These are phyloP conservation scores for Opisthograptis luteolata DNA, from an alignment of 2,888 invertebrate genomes.

Conservation along the genomic window DNA sequence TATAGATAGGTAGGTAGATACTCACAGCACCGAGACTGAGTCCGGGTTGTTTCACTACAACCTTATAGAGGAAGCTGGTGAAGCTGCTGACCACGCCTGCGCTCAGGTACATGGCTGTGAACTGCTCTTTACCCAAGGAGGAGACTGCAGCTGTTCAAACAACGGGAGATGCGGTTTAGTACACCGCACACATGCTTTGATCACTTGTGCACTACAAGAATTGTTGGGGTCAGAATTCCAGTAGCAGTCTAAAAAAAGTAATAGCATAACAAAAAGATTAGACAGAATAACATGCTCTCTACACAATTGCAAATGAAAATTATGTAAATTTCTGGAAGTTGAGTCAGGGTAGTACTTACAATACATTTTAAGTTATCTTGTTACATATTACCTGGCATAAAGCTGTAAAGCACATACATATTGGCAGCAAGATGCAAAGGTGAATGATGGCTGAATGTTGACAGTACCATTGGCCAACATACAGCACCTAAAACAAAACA, in stretches of 20 bases:
- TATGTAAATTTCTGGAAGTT: too few species aligned
- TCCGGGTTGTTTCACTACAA: conserved; percentile 86
- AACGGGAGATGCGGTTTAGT: neutral
- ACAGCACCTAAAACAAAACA: conserved; percentile 83
- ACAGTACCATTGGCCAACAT: conserved; percentile 95
- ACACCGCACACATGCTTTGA: too few species aligned
- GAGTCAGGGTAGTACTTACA: too few species aligned
- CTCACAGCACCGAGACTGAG: conserved; percentile 97
- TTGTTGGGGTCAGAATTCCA: too few species aligned
- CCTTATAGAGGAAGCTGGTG: conserved; percentile 92
- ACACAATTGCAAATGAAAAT: too few species aligned
- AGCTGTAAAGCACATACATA: conserved; percentile 98
- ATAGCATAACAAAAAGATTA: too few species aligned
- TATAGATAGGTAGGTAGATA: too few species aligned
- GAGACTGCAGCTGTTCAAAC: conserved; percentile 85
- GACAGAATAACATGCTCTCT: too few species aligned
- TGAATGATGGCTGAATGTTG: conserved; percentile 97
- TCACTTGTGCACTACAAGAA: too few species aligned
- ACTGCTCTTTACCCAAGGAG: conserved; percentile 95
- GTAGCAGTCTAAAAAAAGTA: too few species aligned
- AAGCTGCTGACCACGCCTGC: conserved; percentile 95
- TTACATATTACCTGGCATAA: conserved; percentile 82
- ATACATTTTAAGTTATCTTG: neutral
- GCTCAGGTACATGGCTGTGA: conserved; percentile 94
- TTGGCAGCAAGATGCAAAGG: conserved; percentile 94